Base-by-base conservation (phyloP, 2,113 vertebrate species). In the Pygathrix nemaeus region DNA sequence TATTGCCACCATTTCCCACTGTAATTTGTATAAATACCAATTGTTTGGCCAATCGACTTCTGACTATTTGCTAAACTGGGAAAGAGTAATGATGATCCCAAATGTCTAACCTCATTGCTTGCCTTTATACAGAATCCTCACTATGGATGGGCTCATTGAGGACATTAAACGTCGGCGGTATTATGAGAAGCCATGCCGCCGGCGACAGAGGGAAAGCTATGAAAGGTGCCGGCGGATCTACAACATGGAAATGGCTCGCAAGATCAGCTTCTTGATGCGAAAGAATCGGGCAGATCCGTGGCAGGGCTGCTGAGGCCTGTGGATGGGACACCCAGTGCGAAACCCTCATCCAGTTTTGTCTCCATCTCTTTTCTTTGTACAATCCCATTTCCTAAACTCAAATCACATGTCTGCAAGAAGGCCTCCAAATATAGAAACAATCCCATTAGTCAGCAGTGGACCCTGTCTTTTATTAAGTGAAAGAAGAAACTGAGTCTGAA, bases 151-250 rank as follows among this genome's bases (percentile, higher is more conserved):
- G 11, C 96, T 99, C 13, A 83, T 98, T 2, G 99, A 99, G 0
- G 96, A 98, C 0, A 99, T 99, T 64, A 99, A 99, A 45, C 98
- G 98, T 13, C 97, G 98, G 23, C 99, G 99, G 0, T 99, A 99
- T 98, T 99, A 97, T 0, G 99, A 99, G 98, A 99, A 99, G 97
- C 99, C 99, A 0, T 99, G 99, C 89, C 98, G 98, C 32, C 98
- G 97, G 89, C 98, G 99, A 64, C 99, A 99, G 96, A 97, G 99
- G 40, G 98, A 99, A 94, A 99, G 98, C 66, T 99, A 99, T 17
- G 99, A 99, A 97, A 98, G 96, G 11, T 99, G 99, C 96, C 98
- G 97, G 59, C 98, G 99, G 21, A 99, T 99, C 59, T 99, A 99
- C 98, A 97, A 99, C 93, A 76, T 55, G 0, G 99, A 99, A 97